A percentile compares a stretch with the other conserved stretches of the same genome.
phyloP scores from a whole-genome alignment of 2,113 vertebrate genomes.

The Ochotona princeps region DNA sequence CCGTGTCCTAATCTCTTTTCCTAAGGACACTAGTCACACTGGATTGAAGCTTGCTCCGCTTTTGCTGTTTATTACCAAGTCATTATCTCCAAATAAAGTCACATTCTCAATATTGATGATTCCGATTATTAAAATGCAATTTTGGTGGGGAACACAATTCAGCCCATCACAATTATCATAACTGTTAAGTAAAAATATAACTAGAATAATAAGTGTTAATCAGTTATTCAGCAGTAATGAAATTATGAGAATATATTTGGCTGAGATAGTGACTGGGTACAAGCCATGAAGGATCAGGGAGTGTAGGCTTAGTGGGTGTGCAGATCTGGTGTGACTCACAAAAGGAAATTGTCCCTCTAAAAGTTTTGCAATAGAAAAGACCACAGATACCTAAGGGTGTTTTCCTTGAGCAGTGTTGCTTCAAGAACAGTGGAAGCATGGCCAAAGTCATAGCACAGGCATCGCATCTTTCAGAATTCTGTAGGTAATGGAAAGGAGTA shows the following conservation, averaged over 20 bases:
- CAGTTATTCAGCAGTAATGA: background rate
- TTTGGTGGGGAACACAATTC: background rate
- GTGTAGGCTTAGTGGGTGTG: background rate
- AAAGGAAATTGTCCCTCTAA: background rate
- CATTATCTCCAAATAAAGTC: background rate
- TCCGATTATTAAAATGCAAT: background rate
- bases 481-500: background rate
- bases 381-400: background rate
- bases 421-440: background rate
- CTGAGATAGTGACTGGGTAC: background rate
- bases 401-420: background rate
- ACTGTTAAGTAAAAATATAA: background rate
- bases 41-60: background rate
- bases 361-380: background rate
- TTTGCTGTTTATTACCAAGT: background rate
- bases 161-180: background rate
- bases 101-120: background rate
- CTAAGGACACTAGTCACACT: background rate
- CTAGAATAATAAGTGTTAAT: background rate
- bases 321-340: background rate
- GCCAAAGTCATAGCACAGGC: background rate
- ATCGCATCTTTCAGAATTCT: rapidly evolving
- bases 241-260: background rate
- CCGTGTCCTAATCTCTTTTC: background rate
- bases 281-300: background rate